phyloP scores from a whole-genome alignment of 1,140 invertebrate species.

The Papilio helenus region DNA sequence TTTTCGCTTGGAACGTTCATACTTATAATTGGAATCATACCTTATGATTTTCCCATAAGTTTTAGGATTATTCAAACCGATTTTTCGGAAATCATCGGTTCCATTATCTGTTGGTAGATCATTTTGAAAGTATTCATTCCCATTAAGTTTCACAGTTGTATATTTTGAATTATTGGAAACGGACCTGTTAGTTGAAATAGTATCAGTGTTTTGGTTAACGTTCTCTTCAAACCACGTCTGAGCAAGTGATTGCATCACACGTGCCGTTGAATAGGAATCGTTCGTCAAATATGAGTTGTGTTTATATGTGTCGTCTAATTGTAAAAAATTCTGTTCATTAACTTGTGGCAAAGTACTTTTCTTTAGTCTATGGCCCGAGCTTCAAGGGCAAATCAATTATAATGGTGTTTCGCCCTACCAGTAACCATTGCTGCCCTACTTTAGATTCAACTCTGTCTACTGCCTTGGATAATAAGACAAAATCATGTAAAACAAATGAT shows the following conservation, averaged over 20 bases:
- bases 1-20: neutral
- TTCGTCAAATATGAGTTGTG: conserved; percentile 23
- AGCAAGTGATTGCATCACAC: conserved; percentile 58
- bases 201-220: conserved; percentile 32
- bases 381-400: too few relatives aligned
- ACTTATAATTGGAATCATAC: neutral
- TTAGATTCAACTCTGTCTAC: too few relatives aligned
- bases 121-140: neutral
- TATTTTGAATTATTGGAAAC: conserved; percentile 54
- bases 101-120: neutral
- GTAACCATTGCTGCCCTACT: too few relatives aligned
- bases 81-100: neutral
- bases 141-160: neutral
- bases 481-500: too few relatives aligned
- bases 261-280: conserved; percentile 32
- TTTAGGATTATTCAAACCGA: neutral
- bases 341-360: conserved; percentile 61
- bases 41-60: neutral
- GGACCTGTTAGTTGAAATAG: conserved; percentile 42
- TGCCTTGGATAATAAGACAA: too few relatives aligned
- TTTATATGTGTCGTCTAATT: conserved; percentile 21
- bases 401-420: too few relatives aligned
- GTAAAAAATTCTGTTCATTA: neutral
- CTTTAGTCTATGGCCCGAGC: too few relatives aligned
- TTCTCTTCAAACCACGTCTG: conserved; percentile 53